These are phyloP conservation scores for Actinernus sp. DNA, from an alignment of 92 coral and sea anemone species.

Conservation along the genomic window DNA sequence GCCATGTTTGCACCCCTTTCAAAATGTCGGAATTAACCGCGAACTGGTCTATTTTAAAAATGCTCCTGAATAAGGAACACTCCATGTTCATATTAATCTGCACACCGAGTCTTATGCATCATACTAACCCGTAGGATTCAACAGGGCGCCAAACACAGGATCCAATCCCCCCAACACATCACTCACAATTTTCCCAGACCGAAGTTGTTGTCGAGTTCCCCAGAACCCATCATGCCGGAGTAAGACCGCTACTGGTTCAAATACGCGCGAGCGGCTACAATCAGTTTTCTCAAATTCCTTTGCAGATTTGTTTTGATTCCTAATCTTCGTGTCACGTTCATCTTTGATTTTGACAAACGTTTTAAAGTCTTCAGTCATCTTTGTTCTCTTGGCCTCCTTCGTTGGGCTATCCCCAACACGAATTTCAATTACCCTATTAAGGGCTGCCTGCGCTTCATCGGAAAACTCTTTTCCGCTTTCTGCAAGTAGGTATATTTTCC, in stretches of 20 bases:
- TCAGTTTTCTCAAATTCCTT: no score
- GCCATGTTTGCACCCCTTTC: no score
- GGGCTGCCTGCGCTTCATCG: slow-evolving; percentile 16
- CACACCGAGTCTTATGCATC: no score
- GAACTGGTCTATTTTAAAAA: no score
- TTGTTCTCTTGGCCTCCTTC: not conserved
- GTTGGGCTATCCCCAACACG: slow-evolving; percentile 6
- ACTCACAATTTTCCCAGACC: slow-evolving; percentile 60
- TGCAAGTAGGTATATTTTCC: slow-evolving; percentile 26
- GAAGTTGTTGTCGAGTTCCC: slow-evolving; percentile 65
- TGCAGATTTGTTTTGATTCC: no score
- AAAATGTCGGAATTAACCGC: no score
- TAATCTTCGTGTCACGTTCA: not conserved
- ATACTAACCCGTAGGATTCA: slow-evolving; percentile 71
- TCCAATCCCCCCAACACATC: slow-evolving; percentile 64
- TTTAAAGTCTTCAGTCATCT: not conserved
- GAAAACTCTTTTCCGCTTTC: slow-evolving; percentile 44
- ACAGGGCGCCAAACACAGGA: slow-evolving; percentile 64
- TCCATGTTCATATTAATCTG: no score
- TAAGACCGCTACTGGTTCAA: no score
- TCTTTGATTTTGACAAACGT: not conserved
- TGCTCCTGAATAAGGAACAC: no score
- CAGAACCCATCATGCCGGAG: slow-evolving; percentile 32
- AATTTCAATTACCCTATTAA: slow-evolving; percentile 33
- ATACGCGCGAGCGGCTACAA: no score